Percentiles rank a stretch among this genome's conserved stretches.
Conservation (phyloP, 2,113 vertebrate species). For the Spheniscus mendiculus region DNA sequence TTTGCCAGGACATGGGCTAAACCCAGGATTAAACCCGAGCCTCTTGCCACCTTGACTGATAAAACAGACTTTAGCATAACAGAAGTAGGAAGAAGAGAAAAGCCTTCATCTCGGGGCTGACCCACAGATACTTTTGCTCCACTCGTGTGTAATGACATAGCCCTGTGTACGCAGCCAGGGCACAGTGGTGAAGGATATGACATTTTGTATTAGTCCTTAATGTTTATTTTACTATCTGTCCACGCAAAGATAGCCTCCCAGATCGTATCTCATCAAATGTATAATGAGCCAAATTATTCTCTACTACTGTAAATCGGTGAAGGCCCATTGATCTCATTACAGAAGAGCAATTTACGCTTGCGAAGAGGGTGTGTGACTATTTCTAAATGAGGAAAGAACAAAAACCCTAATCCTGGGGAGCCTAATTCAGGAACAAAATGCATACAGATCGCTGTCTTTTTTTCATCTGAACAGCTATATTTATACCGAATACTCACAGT, state of each 20-base stretch:
- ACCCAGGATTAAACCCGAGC: neutral
- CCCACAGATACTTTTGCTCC: neutral
- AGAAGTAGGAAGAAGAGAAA: neutral
- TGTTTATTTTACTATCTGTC: neutral
- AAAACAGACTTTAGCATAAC: neutral
- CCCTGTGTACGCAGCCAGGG: neutral
- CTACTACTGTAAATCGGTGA: neutral
- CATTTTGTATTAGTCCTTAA: neutral
- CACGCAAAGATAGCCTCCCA: neutral
- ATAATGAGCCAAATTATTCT: conserved; percentile 16
- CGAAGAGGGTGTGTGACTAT: neutral
- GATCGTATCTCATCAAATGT: neutral
- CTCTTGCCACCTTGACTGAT: neutral
- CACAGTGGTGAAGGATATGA: neutral
- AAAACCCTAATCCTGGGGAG: neutral
- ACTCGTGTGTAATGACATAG: accelerated
- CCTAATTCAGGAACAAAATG: neutral
- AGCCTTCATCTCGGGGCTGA: neutral
- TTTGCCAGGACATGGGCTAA: neutral
- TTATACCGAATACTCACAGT: neutral
- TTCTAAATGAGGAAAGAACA: neutral
- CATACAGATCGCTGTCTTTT: neutral
- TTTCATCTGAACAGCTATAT: neutral
- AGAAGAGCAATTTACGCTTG: conserved; percentile 1
- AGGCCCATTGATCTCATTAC: conserved; percentile 44